Base-by-base conservation (phyloP, 2,797 vertebrate species). In the Ctenochaetus hawaiiensis region DNA sequence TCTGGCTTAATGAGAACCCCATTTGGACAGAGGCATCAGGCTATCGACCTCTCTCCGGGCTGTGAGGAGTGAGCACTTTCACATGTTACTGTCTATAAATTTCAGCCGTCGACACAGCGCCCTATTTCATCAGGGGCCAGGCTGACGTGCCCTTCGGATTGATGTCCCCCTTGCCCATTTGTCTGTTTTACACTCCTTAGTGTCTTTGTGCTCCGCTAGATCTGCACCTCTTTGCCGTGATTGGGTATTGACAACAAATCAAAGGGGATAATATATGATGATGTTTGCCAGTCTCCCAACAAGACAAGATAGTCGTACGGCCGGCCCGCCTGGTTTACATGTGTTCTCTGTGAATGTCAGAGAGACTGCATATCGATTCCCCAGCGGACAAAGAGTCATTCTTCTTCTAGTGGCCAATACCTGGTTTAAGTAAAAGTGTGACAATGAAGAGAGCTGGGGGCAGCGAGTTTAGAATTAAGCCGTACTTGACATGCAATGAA, bases 171-270 rank as follows among this genome's bases (percentile, higher is more conserved):
- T 74, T 76, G 88, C 91, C 93, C 93, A 95, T 95, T 95, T 94
- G 93, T 95, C 92, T 94, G 93, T 92, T 95, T 92, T 91, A 94
- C 94, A 93, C 94, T 94, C 93, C 92, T 94, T 90, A 92, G 92
- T 93, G 90, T 94, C 90, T 95, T 92, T 92, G 91, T 91, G 87
- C 89, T 94, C 83, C 67, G 80, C 91, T 90, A 88, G 88, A 89
- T 91, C 92, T 81, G 89, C 85, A 91, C 90, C 92, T 91, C 87
- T 90, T 92, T 84, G 78, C 84, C 37, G 61, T 95, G 94, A 95
- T 95, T 96, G 95, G 86, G 88, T 96, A 96, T 95, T 94, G 95
- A 96, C 95, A 95, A 95, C 93, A 95, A 95, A 95, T 96, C 95
- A 95, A 95, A 93, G 85, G 73, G 72, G 87, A 93, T 95, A 95